Evolutionary conservation across 1,140 invertebrate genomes (phyloP).

Genomic region (Psix sp.): DNA sequence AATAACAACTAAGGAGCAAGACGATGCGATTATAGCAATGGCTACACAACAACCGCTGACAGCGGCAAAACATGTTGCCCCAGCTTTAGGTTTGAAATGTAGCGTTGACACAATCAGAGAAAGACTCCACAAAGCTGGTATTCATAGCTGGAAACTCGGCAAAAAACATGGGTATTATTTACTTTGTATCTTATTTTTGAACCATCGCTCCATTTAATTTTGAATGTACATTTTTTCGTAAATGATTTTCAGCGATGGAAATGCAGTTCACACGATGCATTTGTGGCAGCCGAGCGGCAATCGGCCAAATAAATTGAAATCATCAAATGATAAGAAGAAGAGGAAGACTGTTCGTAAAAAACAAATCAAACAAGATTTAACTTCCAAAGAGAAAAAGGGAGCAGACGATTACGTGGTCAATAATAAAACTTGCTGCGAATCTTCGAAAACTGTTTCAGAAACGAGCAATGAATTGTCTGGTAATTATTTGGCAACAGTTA

Average conservation of each 20-base stretch:
- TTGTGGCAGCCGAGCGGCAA: conserved; percentile 75
- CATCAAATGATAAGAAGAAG: conserved; percentile 63
- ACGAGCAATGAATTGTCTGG: conserved; percentile 20
- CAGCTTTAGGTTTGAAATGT: conserved; percentile 73
- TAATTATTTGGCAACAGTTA: too few species aligned
- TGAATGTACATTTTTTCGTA: background rate
- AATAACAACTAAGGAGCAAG: conserved; percentile 75
- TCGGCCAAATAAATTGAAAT: conserved; percentile 71
- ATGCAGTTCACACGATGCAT: conserved; percentile 73
- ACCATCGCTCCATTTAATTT: too few species aligned
- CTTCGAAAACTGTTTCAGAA: conserved; percentile 30
- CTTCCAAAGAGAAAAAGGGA: conserved; percentile 50
- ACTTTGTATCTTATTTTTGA: too few species aligned
- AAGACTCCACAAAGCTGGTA: conserved; percentile 74
- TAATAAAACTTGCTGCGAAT: conserved; percentile 13
- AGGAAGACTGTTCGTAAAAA: conserved; percentile 60
- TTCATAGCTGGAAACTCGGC: conserved; percentile 76
- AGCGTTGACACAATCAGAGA: conserved; percentile 75
- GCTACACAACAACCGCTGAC: conserved; percentile 74
- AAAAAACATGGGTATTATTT: conserved; percentile 72
- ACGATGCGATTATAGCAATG: conserved; percentile 74
- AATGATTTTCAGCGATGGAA: conserved; percentile 66
- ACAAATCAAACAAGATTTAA: conserved; percentile 20
- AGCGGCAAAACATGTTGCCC: conserved; percentile 74
- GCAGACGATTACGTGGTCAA: conserved; percentile 14